Percentiles rank a stretch among this genome's conserved stretches.
phyloP scores from a whole-genome alignment of 2,888 invertebrate species.

The Callyntrura sp. region DNA sequence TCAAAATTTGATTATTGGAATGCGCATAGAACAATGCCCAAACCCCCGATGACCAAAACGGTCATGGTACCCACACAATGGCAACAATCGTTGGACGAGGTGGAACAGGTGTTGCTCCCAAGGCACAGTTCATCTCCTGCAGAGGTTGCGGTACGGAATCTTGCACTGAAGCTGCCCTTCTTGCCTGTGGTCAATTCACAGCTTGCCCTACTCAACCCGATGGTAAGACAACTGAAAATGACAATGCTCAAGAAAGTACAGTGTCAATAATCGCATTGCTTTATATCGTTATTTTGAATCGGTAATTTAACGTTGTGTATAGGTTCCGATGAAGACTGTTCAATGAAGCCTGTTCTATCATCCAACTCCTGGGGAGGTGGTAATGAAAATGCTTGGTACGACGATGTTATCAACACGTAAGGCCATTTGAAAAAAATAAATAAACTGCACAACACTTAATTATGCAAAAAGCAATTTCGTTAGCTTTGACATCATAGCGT shows the following conservation, averaged over 20 bases:
- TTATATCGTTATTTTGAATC: no score
- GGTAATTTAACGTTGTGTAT: no score
- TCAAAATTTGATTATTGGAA: no score
- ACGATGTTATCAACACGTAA: slow-evolving; percentile 58
- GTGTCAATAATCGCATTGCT: no score
- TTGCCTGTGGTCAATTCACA: slow-evolving; percentile 56
- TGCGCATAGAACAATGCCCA: no score
- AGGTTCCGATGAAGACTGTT: slow-evolving; percentile 63
- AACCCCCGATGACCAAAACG: no score
- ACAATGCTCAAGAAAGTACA: no score
- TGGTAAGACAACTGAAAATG: no score
- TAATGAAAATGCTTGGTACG: slow-evolving; percentile 46
- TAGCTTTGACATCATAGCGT: neutral
- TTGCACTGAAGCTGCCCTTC: neutral
- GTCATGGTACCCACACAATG: slow-evolving; percentile 73
- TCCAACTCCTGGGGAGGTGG: slow-evolving; percentile 75
- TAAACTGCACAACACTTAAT: no score
- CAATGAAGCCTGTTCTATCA: slow-evolving; percentile 61
- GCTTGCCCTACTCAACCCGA: slow-evolving; percentile 51
- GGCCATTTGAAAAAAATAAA: neutral
- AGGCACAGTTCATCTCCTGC: slow-evolving; percentile 48
- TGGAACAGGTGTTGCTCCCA: slow-evolving; percentile 76
- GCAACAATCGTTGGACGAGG: slow-evolving; percentile 68
- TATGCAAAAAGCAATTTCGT: neutral
- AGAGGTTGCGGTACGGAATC: slow-evolving; percentile 15